Conservation (phyloP, 2,113 vertebrate species). For the Alosa alosa region DNA sequence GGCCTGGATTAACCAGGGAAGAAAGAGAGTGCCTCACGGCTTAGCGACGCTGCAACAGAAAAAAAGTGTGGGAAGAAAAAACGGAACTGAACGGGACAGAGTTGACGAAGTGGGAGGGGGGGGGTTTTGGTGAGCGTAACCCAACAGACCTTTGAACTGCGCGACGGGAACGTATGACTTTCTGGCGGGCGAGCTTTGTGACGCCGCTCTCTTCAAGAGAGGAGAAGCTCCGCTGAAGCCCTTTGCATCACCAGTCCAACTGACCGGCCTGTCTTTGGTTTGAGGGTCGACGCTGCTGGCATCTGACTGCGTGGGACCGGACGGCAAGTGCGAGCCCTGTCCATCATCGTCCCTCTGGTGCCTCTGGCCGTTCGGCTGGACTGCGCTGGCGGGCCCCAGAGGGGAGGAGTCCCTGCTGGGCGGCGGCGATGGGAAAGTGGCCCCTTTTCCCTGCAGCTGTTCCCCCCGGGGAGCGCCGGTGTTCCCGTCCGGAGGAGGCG, state of each 20-base stretch:
- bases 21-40: slow-evolving; percentile 55
- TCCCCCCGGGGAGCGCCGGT: not conserved
- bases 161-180: slow-evolving; percentile 72
- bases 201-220: slow-evolving; percentile 26
- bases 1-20: slow-evolving; percentile 40
- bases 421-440: not conserved
- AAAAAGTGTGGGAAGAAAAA: slow-evolving; percentile 49
- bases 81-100: slow-evolving; percentile 45
- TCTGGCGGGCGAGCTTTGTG: slow-evolving; percentile 59
- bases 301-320: not conserved
- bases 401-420: not conserved
- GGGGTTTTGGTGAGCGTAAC: slow-evolving; percentile 54
- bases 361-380: not conserved
- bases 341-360: not conserved
- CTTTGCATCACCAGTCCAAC: slow-evolving; percentile 37
- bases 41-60: slow-evolving; percentile 60
- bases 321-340: not conserved
- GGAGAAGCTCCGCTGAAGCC: slow-evolving; percentile 47
- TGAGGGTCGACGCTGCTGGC: not conserved
- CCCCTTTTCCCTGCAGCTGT: not conserved
- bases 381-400: not conserved
- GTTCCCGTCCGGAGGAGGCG: not conserved
- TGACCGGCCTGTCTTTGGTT: not conserved
- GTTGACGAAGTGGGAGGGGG: slow-evolving; percentile 28
- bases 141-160: slow-evolving; percentile 74